phyloP scores from a whole-genome alignment of 23 tunicate species.

The Ciona savignyi region DNA sequence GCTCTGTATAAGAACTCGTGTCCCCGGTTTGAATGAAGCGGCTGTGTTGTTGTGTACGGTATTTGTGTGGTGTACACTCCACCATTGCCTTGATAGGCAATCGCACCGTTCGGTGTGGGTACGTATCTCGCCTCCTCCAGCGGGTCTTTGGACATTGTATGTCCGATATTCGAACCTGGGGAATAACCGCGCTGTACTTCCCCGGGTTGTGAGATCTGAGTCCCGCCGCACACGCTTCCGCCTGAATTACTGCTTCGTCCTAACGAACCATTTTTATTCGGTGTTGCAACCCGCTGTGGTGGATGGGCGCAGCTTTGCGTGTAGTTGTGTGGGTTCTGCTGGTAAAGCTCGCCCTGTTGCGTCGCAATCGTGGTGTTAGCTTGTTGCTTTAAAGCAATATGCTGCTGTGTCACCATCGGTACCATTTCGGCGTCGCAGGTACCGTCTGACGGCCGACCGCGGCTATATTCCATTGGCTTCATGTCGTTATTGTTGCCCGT shows the following conservation, averaged over 20 bases:
- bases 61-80: constrained; percentile 9
- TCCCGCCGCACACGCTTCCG: constrained; percentile 41
- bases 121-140: constrained; percentile 17
- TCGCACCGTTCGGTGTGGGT: constrained; percentile 1
- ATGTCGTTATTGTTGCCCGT: constrained; percentile 2
- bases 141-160: background rate
- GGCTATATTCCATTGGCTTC: background rate
- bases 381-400: background rate
- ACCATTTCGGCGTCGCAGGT: constrained; percentile 7
- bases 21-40: constrained; percentile 21
- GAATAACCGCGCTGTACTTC: constrained; percentile 41
- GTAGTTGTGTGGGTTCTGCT: constrained; percentile 6
- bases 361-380: background rate
- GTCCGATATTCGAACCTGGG: constrained; percentile 4
- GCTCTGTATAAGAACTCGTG: constrained; percentile 22
- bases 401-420: constrained; percentile 14
- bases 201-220: constrained; percentile 6
- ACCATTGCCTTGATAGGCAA: constrained; percentile 14
- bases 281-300: constrained; percentile 28
- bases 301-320: background rate
- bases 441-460: background rate
- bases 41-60: constrained; percentile 24
- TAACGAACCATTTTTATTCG: constrained; percentile 45
- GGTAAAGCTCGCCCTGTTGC: background rate
- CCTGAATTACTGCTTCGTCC: constrained; percentile 63